Percentiles rank a stretch among this genome's conserved stretches.
Conservation (phyloP, 2,888 invertebrate genomes). For the Brenthis ino region DNA sequence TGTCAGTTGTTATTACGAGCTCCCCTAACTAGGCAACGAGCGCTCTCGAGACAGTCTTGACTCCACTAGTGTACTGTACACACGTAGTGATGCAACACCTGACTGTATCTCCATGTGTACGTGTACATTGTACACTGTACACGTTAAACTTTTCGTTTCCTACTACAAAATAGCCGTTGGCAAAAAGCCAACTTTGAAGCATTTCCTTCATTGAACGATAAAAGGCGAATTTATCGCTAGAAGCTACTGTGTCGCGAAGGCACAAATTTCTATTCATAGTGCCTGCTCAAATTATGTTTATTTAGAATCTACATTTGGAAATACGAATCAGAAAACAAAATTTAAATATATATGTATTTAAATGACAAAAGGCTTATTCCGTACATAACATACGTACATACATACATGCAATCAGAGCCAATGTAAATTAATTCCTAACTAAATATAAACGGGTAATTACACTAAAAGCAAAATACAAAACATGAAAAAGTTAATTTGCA, state of each 20-base stretch:
- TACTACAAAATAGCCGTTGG: slow-evolving; percentile 21
- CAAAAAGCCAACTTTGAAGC: slow-evolving; percentile 19
- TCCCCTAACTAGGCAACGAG: background rate
- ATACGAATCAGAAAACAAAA: too few species aligned
- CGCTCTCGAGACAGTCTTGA: background rate
- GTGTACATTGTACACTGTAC: slow-evolving; percentile 1
- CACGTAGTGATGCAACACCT: background rate
- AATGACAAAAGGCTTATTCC: too few species aligned
- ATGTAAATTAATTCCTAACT: too few species aligned
- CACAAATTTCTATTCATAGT: slow-evolving; percentile 18
- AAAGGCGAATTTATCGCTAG: slow-evolving; percentile 30
- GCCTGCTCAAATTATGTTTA: slow-evolving; percentile 5
- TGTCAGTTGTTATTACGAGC: background rate
- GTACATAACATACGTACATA: too few species aligned
- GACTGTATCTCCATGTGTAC: background rate
- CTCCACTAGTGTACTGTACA: background rate
- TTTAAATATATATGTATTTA: too few species aligned
- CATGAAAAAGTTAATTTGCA: too few species aligned
- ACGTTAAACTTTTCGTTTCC: slow-evolving; percentile 14
- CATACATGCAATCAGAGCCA: too few species aligned
- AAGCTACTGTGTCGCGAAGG: slow-evolving; percentile 19
- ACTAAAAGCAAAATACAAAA: too few species aligned
- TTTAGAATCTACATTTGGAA: background rate
- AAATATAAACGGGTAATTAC: too few species aligned
- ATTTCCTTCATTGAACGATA: slow-evolving; percentile 30